These are phyloP conservation scores for Drosophila sproati DNA, from an alignment of 1,140 invertebrate genomes.

Conservation along the genomic window DNA sequence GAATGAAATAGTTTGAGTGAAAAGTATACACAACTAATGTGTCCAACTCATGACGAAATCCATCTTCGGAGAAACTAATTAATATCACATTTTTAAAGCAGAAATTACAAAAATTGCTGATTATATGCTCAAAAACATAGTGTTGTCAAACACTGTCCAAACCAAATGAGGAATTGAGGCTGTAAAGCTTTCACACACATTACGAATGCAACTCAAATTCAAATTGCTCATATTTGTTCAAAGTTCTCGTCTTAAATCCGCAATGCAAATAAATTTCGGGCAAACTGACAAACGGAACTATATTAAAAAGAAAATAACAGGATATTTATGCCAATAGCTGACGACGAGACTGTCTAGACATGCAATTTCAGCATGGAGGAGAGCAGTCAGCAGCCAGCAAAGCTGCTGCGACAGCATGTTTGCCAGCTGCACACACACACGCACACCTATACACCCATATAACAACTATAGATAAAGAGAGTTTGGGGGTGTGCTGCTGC, in stretches of 20 bases:
- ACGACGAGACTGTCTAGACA: conserved; percentile 63
- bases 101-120: too few relatives aligned
- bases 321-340: conserved; percentile 54
- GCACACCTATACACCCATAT: conserved; percentile 33
- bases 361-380: conserved; percentile 62
- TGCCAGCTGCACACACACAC: conserved; percentile 30
- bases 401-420: conserved; percentile 53
- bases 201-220: not conserved
- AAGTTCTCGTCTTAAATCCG: conserved; percentile 33
- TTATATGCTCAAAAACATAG: not conserved
- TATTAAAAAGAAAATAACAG: conserved; percentile 28
- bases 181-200: not conserved
- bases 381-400: not conserved
- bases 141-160: not conserved
- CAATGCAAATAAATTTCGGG: conserved; percentile 45
- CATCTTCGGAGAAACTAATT: too few relatives aligned
- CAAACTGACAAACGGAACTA: conserved; percentile 21
- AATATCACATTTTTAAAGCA: too few relatives aligned
- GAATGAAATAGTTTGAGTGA: too few relatives aligned
- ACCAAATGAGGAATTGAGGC: not conserved
- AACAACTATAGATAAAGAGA: conserved; percentile 24
- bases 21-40: too few relatives aligned
- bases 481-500: conserved; percentile 71
- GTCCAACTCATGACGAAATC: too few relatives aligned
- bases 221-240: not conserved